Evolutionary conservation across 2,113 vertebrate species (phyloP).

Genomic region (Leptobrachium ailaonicum): DNA sequence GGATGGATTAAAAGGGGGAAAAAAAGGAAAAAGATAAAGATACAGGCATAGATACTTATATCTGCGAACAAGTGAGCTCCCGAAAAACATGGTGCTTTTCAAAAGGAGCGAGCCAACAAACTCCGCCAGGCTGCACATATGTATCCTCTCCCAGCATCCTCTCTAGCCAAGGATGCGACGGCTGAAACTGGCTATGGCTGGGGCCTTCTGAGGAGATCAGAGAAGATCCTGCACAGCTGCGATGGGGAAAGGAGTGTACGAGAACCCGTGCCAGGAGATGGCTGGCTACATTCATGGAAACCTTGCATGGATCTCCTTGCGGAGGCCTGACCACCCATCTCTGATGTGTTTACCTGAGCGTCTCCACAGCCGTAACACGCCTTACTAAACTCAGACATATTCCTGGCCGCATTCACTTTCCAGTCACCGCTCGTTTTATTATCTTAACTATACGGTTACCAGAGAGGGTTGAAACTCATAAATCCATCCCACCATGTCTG

Average conservation of each 20-base stretch:
- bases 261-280: constrained; percentile 28
- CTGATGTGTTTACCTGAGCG: neutral
- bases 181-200: constrained; percentile 3
- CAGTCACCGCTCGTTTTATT: no score
- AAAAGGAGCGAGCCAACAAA: neutral
- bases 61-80: neutral
- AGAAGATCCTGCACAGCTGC: constrained; percentile 28
- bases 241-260: constrained; percentile 6
- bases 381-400: no score
- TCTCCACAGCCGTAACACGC: neutral
- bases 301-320: neutral
- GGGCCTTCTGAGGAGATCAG: constrained; percentile 7
- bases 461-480: no score
- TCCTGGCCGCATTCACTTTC: no score
- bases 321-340: neutral
- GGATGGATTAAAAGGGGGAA: no score
- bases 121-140: constrained; percentile 28
- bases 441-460: no score
- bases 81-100: neutral
- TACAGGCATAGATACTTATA: neutral
- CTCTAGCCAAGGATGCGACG: constrained; percentile 23
- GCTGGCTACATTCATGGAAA: constrained; percentile 13
- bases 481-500: no score
- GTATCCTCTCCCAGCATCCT: constrained; percentile 35
- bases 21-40: neutral